Percentiles rank a stretch among this genome's conserved stretches.
These are phyloP conservation scores for Pachymerium ferrugineum DNA, from an alignment of 2,888 invertebrate genomes.

Conservation along the genomic window DNA sequence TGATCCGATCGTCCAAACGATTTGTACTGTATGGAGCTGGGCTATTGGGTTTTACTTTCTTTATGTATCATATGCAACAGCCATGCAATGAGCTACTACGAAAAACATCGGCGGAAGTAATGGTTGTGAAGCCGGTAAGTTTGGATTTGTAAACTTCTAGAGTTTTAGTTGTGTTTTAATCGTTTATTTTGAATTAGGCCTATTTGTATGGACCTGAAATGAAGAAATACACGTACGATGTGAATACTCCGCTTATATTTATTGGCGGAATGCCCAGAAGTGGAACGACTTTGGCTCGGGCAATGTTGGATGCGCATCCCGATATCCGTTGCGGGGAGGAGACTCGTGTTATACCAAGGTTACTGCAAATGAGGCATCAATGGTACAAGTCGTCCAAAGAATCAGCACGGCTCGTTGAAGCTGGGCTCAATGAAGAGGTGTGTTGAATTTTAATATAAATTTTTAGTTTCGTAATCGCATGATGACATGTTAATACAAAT, in stretches of 20 bases:
- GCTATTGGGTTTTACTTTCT: background rate
- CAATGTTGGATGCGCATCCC: slow-evolving; percentile 96
- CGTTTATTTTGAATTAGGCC: slow-evolving; percentile 34
- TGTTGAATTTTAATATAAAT: background rate
- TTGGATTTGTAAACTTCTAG: background rate
- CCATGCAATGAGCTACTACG: background rate
- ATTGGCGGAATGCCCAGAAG: slow-evolving; percentile 97
- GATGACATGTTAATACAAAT: background rate
- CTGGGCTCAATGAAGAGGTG: slow-evolving; percentile 83
- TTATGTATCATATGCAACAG: slow-evolving; percentile 11
- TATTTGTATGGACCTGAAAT: slow-evolving; percentile 37
- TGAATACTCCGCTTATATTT: slow-evolving; percentile 89
- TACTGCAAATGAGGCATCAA: slow-evolving; percentile 89
- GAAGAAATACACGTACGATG: slow-evolving; percentile 56
- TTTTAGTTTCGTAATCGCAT: background rate
- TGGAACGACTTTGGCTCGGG: slow-evolving; percentile 94
- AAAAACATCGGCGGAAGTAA: background rate
- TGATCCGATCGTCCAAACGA: slow-evolving; percentile 14
- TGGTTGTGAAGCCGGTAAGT: background rate
- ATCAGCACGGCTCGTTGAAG: slow-evolving; percentile 80
- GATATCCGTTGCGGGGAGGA: slow-evolving; percentile 96
- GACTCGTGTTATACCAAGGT: slow-evolving; percentile 90
- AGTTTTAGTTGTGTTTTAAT: background rate
- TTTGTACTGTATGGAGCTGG: slow-evolving; percentile 19
- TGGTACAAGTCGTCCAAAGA: slow-evolving; percentile 94